These are phyloP conservation scores for Prosopocoilus inquinatus DNA, from an alignment of 2,888 invertebrate genomes.

Conservation along the genomic window DNA sequence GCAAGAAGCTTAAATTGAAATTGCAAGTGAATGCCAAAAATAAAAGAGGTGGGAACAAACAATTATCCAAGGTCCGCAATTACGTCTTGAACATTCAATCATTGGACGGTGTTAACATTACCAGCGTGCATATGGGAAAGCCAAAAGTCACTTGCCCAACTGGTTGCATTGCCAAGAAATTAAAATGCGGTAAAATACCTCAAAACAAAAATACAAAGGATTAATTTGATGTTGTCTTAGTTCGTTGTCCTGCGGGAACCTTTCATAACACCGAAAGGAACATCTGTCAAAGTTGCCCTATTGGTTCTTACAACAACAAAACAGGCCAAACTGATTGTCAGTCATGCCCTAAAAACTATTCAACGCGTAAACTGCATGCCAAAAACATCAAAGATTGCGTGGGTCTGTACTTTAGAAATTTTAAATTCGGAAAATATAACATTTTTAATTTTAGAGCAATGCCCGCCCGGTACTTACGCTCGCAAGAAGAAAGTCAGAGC, in stretches of 20 bases:
- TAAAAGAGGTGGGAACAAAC: conserved; percentile 13
- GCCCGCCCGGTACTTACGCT: conserved; percentile 56
- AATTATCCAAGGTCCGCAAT: conserved; percentile 11
- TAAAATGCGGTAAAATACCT: conserved; percentile 55
- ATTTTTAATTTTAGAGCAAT: conserved; percentile 49
- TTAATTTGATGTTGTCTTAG: conserved; percentile 40
- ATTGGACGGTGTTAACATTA: conserved; percentile 20
- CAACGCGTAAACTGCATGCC: conserved; percentile 55
- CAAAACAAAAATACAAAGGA: background rate
- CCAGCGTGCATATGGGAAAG: conserved; percentile 11
- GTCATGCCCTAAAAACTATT: conserved; percentile 58
- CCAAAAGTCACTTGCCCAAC: conserved; percentile 49
- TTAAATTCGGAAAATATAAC: background rate
- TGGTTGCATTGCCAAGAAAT: conserved; percentile 56
- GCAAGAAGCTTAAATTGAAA: conserved; percentile 35
- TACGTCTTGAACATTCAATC: conserved; percentile 20
- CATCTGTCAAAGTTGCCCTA: conserved; percentile 59
- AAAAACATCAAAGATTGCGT: conserved; percentile 55
- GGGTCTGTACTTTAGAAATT: conserved; percentile 46
- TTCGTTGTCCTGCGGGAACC: conserved; percentile 65
- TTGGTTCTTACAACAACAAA: conserved; percentile 60
- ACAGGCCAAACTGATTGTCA: conserved; percentile 57
- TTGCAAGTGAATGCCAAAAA: conserved; percentile 38
- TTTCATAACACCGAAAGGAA: conserved; percentile 57
- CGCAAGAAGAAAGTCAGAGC: conserved; percentile 41